Evolutionary conservation across 1,140 invertebrate species (phyloP).

Genomic region (Zaprionus lachaisei): DNA sequence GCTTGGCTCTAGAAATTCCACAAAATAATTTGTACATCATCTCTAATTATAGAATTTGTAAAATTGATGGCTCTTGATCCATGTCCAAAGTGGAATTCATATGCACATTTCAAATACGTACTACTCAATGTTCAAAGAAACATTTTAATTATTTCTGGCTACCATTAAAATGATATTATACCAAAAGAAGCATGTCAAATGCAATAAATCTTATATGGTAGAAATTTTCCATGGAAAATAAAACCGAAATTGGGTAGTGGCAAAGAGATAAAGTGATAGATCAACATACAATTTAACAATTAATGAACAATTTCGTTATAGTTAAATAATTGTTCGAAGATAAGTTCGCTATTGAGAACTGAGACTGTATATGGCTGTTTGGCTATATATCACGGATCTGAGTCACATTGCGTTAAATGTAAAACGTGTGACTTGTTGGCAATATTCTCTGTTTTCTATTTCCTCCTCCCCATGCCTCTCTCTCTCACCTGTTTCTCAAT

Average conservation of each 20-base stretch:
- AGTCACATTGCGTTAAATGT: conserved; percentile 13
- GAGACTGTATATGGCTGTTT: neutral
- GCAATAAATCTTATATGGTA: neutral
- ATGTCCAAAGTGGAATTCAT: neutral
- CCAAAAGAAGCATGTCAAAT: neutral
- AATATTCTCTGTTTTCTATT: neutral
- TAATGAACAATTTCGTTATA: neutral
- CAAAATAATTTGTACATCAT: neutral
- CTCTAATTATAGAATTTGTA: conserved; percentile 12
- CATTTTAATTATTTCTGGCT: conserved; percentile 7
- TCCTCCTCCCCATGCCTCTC: conserved; percentile 42
- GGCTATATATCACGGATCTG: neutral
- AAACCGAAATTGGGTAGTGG: neutral
- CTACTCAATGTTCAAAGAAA: neutral
- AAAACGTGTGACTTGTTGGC: conserved; percentile 3
- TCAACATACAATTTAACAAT: conserved; percentile 8
- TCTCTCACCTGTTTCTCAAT: conserved; percentile 94
- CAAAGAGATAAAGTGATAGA: neutral
- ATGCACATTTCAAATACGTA: neutral
- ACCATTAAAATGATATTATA: neutral
- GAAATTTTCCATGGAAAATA: neutral
- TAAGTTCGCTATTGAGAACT: neutral
- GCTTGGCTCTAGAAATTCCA: neutral
- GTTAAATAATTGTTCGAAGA: neutral
- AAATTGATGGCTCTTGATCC: conserved; percentile 12